Evolutionary conservation across 2,888 invertebrate genomes (phyloP), one percentile per base, ranked within the genome.

Genomic region (Cetonia aurata): DNA sequence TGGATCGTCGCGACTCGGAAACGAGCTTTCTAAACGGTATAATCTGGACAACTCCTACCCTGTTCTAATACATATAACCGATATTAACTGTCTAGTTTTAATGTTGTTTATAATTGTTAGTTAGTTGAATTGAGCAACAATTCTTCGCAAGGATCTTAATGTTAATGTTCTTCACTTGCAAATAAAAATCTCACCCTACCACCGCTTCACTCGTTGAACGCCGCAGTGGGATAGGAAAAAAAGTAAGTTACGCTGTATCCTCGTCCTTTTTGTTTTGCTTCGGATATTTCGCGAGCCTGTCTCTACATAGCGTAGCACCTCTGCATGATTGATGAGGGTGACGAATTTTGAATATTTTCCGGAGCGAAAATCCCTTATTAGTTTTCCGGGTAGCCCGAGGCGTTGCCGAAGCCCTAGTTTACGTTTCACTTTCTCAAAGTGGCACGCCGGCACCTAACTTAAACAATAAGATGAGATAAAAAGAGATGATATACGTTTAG

Each of bases 241-340:
- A 52, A 65, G 62, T 65, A 65, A 65, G 62, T 65, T 65, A 65
- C 50, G 48, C 62, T 48, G 4, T 25, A 25, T 37, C 10, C 10
- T 50, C 50, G 37, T 65, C 50, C 48, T 65, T 52, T 57, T 41
- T 53, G 33, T n/a, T 55, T 15, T 6, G 9, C 17, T 57, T 42
- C 19, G 42, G 17, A 19, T 17, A 17, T 57, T 57, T 19, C n/a
- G 8, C 42, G 19, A 12, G 17, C 42, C 19, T 9, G 17, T 6
- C 19, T 13, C 17, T 42, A 37, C 4, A 25, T 37, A 8, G 37
- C 37, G 37, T 57, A 37, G 37, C 37, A 57, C 57, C 42, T 42
- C 41, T 57, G 57, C 57, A 57, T 57, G 57, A 57, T 57, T 57
- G 57, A 57, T 57, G 57, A 57, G 37, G 57, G 41, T 57, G 37